A percentile compares a stretch with the other conserved stretches of the same genome.
Evolutionary conservation across 1,140 invertebrate species (phyloP).

Genomic region (Dreissena rostriformis): DNA sequence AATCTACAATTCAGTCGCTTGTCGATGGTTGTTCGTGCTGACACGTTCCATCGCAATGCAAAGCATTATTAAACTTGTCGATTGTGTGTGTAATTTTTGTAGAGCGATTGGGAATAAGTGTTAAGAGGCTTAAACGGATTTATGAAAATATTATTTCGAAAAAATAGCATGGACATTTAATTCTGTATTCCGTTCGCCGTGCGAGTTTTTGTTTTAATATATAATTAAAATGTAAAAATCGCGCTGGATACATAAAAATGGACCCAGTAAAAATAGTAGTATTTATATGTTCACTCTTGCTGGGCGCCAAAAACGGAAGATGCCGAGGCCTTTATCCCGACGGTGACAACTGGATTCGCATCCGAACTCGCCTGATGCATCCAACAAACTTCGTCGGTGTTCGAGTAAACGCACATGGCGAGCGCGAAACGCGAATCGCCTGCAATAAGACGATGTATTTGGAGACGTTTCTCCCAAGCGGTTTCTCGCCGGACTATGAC

Average conservation of each 20-base stretch:
- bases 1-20: too few species aligned
- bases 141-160: too few species aligned
- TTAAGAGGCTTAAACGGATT: too few species aligned
- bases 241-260: conserved; percentile 25
- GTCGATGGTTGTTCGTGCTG: too few species aligned
- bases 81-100: too few species aligned
- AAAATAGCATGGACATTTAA: too few species aligned
- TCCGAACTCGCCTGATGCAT: conserved; percentile 28
- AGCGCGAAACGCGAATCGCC: conserved; percentile 55
- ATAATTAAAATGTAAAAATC: conserved; percentile 25
- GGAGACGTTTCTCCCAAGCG: conserved; percentile 46
- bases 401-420: conserved; percentile 27
- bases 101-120: too few species aligned
- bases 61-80: too few species aligned
- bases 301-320: background rate
- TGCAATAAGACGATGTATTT: conserved; percentile 32
- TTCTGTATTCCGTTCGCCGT: too few species aligned
- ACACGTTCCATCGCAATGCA: too few species aligned
- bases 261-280: conserved; percentile 32
- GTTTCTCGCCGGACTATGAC: conserved; percentile 7
- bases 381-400: conserved; percentile 52
- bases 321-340: background rate
- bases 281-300: conserved; percentile 13
- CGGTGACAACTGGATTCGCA: conserved; percentile 4
- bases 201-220: too few species aligned